Conservation (phyloP, 37 sponge, comb jelly and placozoan genomes). For the Diacarnus erythraeanus region DNA sequence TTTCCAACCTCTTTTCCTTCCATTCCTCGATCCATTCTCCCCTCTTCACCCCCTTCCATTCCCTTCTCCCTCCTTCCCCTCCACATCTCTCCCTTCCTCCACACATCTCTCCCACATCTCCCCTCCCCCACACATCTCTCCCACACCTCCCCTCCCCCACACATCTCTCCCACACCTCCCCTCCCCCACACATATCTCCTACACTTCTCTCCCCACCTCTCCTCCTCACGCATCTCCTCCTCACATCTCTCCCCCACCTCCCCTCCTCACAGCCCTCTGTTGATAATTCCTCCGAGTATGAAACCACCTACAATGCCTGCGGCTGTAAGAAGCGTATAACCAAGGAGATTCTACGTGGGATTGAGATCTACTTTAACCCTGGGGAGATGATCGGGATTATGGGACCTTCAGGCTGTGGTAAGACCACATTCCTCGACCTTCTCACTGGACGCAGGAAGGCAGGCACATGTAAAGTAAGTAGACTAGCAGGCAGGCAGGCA, state of each 20-base stretch:
- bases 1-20: not conserved
- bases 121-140: not conserved
- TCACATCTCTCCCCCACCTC: not conserved
- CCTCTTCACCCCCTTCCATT: not conserved
- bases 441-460: constrained; percentile 70
- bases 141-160: not conserved
- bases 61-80: constrained; percentile 6
- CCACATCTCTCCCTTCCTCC: constrained; percentile 2
- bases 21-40: not conserved
- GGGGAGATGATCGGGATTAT: constrained; percentile 84
- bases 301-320: not conserved
- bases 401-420: constrained; percentile 91
- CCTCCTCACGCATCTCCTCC: not conserved
- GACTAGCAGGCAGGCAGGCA: no score
- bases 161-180: not conserved
- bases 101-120: not conserved
- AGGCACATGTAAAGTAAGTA: constrained; percentile 11
- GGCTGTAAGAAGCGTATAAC: constrained; percentile 5
- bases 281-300: not conserved
- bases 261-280: not conserved
- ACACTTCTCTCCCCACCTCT: not conserved
- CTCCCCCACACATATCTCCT: not conserved
- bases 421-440: constrained; percentile 80
- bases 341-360: constrained; percentile 63
- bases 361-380: constrained; percentile 84